Percentiles rank a stretch among this genome's conserved stretches.
Conservation (phyloP, 1,140 invertebrate genomes). For the Lasioglossum baleicum region DNA sequence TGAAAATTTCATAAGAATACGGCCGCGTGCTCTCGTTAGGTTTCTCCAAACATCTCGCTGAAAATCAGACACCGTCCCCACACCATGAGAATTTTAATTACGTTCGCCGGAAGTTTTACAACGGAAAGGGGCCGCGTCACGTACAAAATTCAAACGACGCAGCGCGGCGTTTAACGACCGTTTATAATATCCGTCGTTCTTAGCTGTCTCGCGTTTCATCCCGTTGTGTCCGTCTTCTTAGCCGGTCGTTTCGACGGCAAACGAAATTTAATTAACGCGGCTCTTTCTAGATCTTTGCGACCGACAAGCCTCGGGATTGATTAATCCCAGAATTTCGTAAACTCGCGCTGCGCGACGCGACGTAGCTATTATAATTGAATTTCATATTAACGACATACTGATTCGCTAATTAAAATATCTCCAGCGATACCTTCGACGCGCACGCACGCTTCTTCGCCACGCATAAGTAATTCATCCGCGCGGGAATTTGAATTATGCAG, state of each 20-base stretch:
- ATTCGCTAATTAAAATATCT: conserved; percentile 1
- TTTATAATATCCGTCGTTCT: conserved; percentile 37
- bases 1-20: not conserved
- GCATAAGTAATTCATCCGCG: too few species aligned
- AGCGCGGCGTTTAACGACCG: conserved; percentile 29
- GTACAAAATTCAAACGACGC: conserved; percentile 39
- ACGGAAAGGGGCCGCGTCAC: conserved; percentile 7
- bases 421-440: too few species aligned
- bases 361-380: not conserved
- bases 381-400: not conserved
- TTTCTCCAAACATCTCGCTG: not conserved
- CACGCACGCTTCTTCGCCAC: too few species aligned
- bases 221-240: conserved; percentile 2
- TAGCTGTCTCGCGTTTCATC: not conserved
- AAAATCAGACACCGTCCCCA: not conserved
- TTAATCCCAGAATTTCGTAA: conserved; percentile 15
- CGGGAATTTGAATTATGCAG: too few species aligned
- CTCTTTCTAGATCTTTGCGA: not conserved
- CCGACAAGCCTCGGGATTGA: not conserved
- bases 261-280: conserved; percentile 39
- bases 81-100: conserved; percentile 27
- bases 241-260: not conserved
- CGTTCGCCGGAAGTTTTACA: conserved; percentile 1
- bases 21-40: not conserved
- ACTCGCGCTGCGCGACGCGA: not conserved